A percentile compares a stretch with the other conserved stretches of the same genome.
These are phyloP conservation scores for Maconellicoccus hirsutus DNA, from an alignment of 1,140 invertebrate genomes.

Conservation along the genomic window DNA sequence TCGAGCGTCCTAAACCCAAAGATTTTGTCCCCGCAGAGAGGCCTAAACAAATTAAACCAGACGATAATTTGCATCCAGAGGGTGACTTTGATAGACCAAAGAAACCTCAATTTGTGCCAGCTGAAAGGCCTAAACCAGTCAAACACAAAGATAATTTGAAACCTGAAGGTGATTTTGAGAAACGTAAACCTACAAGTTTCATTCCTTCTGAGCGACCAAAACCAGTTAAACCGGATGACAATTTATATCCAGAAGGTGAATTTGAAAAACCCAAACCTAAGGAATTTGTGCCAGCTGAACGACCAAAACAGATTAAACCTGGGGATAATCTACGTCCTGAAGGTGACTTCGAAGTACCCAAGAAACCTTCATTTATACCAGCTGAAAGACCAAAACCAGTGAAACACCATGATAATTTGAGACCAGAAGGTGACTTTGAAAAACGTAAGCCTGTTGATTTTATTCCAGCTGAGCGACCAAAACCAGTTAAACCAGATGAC, in stretches of 20 bases:
- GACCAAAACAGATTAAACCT: slow-evolving; percentile 35
- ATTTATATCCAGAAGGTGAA: slow-evolving; percentile 50
- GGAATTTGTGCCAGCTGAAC: slow-evolving; percentile 41
- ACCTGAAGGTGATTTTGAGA: slow-evolving; percentile 49
- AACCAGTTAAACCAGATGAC: slow-evolving; percentile 35
- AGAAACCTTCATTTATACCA: slow-evolving; percentile 32
- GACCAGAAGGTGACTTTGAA: slow-evolving; percentile 50
- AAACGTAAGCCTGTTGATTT: slow-evolving; percentile 33
- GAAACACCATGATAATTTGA: slow-evolving; percentile 40
- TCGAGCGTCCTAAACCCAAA: slow-evolving; percentile 34
- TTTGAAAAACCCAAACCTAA: slow-evolving; percentile 38
- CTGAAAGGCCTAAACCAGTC: slow-evolving; percentile 29
- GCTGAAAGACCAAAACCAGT: slow-evolving; percentile 30
- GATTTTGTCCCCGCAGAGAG: slow-evolving; percentile 33
- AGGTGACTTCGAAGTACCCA: slow-evolving; percentile 39
- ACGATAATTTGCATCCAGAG: slow-evolving; percentile 41
- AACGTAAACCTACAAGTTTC: slow-evolving; percentile 33
- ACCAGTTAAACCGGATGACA: slow-evolving; percentile 36
- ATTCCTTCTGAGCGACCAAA: slow-evolving; percentile 30
- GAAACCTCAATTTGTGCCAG: slow-evolving; percentile 31
- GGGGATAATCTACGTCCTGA: slow-evolving; percentile 41
- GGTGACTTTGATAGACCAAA: slow-evolving; percentile 39
- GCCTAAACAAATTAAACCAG: slow-evolving; percentile 34
- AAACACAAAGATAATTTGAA: slow-evolving; percentile 41
- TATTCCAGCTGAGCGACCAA: slow-evolving; percentile 30